Evolutionary conservation across 1,140 invertebrate genomes (phyloP).

Genomic region (Diuraphis noxia): DNA sequence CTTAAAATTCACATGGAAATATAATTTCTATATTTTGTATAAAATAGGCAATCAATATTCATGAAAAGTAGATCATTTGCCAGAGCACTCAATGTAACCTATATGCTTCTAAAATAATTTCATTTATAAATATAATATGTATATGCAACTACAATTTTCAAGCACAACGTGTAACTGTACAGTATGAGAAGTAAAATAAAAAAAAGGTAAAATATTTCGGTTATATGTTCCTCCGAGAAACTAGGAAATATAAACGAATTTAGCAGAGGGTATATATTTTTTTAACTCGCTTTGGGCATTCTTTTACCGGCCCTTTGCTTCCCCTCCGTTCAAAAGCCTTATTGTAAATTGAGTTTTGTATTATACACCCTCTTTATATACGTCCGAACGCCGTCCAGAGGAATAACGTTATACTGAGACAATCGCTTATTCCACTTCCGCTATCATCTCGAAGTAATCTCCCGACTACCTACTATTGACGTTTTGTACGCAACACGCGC

Average conservation of each 20-base stretch:
- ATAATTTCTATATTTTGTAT: background rate
- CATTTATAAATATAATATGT: background rate
- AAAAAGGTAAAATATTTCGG: conserved; percentile 10
- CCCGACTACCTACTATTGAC: conserved; percentile 17
- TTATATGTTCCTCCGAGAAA: background rate
- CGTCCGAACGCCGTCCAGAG: conserved; percentile 25
- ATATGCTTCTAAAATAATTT: background rate
- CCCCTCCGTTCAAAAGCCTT: conserved; percentile 15
- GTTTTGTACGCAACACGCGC: background rate
- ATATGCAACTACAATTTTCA: background rate
- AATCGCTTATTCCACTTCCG: conserved; percentile 1
- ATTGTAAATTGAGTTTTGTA: conserved; percentile 52
- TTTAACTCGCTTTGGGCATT: conserved; percentile 44
- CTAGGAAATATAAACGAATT: conserved; percentile 45
- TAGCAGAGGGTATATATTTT: conserved; percentile 34
- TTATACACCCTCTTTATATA: conserved; percentile 44
- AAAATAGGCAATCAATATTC: background rate
- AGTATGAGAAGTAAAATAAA: background rate
- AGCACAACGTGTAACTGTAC: background rate
- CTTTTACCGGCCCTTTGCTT: background rate
- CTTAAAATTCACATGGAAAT: background rate
- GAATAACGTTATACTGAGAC: conserved; percentile 40
- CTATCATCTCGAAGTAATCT: conserved; percentile 39
- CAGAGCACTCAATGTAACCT: background rate
- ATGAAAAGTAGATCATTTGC: background rate